Conservation (phyloP, 2,113 vertebrate genomes). For the Rutilus rutilus region DNA sequence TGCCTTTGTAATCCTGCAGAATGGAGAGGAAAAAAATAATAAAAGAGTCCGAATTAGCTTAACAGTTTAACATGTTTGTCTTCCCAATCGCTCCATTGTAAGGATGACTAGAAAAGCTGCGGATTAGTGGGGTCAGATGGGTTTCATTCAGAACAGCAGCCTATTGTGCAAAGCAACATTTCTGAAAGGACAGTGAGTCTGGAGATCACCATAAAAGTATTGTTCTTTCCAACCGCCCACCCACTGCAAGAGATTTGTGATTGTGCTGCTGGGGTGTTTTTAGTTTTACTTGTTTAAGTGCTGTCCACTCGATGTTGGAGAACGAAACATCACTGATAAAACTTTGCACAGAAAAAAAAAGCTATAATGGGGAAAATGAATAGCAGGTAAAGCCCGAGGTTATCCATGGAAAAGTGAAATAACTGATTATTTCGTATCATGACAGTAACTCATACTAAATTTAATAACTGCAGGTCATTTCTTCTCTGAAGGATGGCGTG, state of each 20-base stretch:
- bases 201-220: conserved; percentile 27
- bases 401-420: conserved; percentile 18
- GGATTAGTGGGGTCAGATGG: conserved; percentile 63
- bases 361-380: not conserved
- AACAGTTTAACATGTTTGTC: conserved; percentile 59
- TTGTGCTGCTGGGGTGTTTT: not conserved
- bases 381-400: conserved; percentile 33
- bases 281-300: not conserved
- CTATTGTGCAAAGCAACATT: conserved; percentile 32
- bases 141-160: conserved; percentile 54
- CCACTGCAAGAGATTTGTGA: conserved; percentile 10
- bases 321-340: conserved; percentile 4
- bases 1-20: conserved; percentile 37
- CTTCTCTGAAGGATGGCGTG: conserved; percentile 53
- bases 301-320: not conserved
- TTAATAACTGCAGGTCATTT: conserved; percentile 55
- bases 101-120: conserved; percentile 58
- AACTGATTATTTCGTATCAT: conserved; percentile 59
- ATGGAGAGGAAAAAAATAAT: not conserved
- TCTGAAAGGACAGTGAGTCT: conserved; percentile 27
- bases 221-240: conserved; percentile 22
- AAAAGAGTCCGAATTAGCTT: conserved; percentile 51
- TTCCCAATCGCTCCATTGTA: conserved; percentile 59
- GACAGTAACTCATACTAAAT: conserved; percentile 56
- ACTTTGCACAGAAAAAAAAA: not conserved